phyloP scores from a whole-genome alignment of 1,140 invertebrate species.

The Anastrepha ludens region DNA sequence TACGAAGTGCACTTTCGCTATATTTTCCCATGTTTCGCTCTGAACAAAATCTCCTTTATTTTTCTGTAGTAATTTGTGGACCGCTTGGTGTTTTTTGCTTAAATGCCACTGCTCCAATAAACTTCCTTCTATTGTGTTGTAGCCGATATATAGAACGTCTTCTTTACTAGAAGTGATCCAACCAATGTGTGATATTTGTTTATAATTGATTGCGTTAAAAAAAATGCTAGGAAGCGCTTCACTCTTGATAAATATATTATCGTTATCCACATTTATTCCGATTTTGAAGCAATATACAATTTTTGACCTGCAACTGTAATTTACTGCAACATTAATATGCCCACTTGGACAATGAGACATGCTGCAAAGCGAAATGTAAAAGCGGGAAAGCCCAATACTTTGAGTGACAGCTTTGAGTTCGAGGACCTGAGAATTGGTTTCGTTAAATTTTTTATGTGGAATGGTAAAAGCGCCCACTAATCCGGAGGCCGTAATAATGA shows the following conservation, averaged over 20 bases:
- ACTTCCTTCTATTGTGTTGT: constrained; percentile 79
- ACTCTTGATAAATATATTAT: constrained; percentile 75
- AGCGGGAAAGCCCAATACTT: constrained; percentile 83
- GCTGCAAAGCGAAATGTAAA: constrained; percentile 85
- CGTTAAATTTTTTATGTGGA: constrained; percentile 20
- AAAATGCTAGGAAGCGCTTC: constrained; percentile 89
- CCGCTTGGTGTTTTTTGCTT: constrained; percentile 83
- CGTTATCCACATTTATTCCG: constrained; percentile 59
- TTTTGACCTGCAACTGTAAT: constrained; percentile 77
- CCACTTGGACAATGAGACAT: constrained; percentile 79
- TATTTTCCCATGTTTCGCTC: constrained; percentile 79
- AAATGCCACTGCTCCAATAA: constrained; percentile 92
- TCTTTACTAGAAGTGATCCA: constrained; percentile 89
- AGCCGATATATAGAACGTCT: constrained; percentile 86
- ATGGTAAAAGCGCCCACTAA: constrained; percentile 84
- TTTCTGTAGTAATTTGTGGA: constrained; percentile 82
- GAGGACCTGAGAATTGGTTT: constrained; percentile 10
- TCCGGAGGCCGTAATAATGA: constrained; percentile 89
- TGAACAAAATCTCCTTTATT: constrained; percentile 71
- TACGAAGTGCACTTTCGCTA: constrained; percentile 62
- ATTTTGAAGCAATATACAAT: constrained; percentile 87
- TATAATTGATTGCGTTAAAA: constrained; percentile 78
- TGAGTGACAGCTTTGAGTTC: constrained; percentile 77
- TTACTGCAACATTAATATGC: constrained; percentile 84
- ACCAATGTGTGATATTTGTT: constrained; percentile 81